Conservation (phyloP, 2,113 vertebrate species). For the Lepisosteus oculatus region DNA sequence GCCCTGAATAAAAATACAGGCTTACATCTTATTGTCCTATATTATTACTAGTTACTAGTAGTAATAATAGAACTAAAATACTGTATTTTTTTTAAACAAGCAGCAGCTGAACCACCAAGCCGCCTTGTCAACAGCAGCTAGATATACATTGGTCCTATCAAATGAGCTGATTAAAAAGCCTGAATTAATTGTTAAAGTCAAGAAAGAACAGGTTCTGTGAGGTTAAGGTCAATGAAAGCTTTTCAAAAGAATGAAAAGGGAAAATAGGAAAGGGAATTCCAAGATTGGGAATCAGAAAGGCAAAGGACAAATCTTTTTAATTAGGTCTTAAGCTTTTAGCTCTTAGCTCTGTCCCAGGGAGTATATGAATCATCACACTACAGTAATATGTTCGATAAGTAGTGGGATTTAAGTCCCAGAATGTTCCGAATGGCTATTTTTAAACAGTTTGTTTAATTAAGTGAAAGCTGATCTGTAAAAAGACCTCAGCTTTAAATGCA, state of each 20-base stretch:
- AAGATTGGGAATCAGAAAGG: not conserved
- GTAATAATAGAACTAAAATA: no score
- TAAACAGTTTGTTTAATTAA: conserved; percentile 30
- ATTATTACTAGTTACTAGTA: no score
- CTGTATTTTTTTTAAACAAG: no score
- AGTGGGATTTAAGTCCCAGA: conserved; percentile 26
- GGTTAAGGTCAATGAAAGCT: conserved; percentile 9
- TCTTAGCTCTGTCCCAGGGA: conserved; percentile 9
- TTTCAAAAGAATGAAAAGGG: not conserved
- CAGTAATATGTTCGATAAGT: conserved; percentile 29
- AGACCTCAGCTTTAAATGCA: no score
- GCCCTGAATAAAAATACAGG: no score
- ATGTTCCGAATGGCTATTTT: conserved; percentile 26
- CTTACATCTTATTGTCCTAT: no score
- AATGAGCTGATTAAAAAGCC: conserved; percentile 3
- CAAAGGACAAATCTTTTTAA: conserved; percentile 30
- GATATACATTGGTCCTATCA: not conserved
- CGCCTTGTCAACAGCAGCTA: not conserved
- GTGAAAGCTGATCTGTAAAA: no score
- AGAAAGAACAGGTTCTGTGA: not conserved
- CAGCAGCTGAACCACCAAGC: not conserved
- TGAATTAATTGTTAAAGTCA: conserved; percentile 1
- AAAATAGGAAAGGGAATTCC: not conserved
- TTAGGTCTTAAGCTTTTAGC: conserved; percentile 24
- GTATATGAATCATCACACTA: conserved; percentile 27